Evolutionary conservation across 2,113 vertebrate genomes (phyloP).

Genomic region (rabbit (Oryctolagus cuniculus)): mOryCun1.1 NC_091449.1:23563501-23564000

Average conservation of each 20-base stretch:
- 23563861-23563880: conserved; percentile 3
- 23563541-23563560: too few relatives aligned
- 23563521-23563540: too few relatives aligned
- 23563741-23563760: conserved; percentile 88
- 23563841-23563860: conserved; percentile 88
- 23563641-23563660: too few relatives aligned
- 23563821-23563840: conserved; percentile 88
- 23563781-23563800: conserved; percentile 73
- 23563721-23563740: conserved; percentile 86
- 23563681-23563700: too few relatives aligned
- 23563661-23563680: too few relatives aligned
- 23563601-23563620: too few relatives aligned
- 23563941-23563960: not conserved
- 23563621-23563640: too few relatives aligned
- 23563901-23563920: not conserved
- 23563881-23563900: not conserved
- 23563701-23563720: too few relatives aligned
- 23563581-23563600: too few relatives aligned
- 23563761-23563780: conserved; percentile 87
- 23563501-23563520: too few relatives aligned
- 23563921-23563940: not conserved
- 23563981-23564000: too few relatives aligned
- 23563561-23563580: too few relatives aligned
- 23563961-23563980: not conserved
- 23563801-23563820: conserved; percentile 86